These are phyloP conservation scores for Volucella inflata DNA, from an alignment of 2,888 invertebrate species.

Conservation along the genomic window DNA sequence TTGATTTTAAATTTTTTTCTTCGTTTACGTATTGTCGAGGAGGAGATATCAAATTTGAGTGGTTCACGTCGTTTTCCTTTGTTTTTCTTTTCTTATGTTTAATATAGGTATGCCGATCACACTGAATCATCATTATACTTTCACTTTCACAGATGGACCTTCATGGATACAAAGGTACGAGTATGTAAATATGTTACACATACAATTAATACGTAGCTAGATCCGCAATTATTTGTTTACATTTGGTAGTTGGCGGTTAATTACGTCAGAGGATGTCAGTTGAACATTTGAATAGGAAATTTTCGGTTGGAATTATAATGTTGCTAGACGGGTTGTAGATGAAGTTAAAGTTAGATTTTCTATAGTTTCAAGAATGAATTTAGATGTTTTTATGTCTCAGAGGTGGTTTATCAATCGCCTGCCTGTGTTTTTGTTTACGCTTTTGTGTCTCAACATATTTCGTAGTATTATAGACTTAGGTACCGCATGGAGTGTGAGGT, in stretches of 20 bases:
- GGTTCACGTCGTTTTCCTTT: slow-evolving; percentile 41
- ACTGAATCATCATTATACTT: slow-evolving; percentile 15
- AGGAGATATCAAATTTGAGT: slow-evolving; percentile 24
- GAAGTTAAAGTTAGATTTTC: not conserved
- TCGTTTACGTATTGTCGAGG: not conserved
- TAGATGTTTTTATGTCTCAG: not conserved
- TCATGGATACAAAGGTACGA: too few species aligned
- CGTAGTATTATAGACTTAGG: too few species aligned
- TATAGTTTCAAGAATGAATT: not conserved
- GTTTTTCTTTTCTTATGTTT: not conserved
- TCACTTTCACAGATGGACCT: not conserved
- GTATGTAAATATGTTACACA: not conserved
- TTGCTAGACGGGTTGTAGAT: not conserved
- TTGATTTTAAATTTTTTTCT: slow-evolving; percentile 3
- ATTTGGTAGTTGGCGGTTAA: slow-evolving; percentile 13
- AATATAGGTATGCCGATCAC: slow-evolving; percentile 1
- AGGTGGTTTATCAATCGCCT: too few species aligned
- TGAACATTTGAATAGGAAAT: slow-evolving; percentile 14
- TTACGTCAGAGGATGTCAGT: slow-evolving; percentile 12
- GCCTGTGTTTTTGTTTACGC: too few species aligned
- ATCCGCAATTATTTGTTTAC: slow-evolving; percentile 39
- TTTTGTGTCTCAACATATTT: too few species aligned
- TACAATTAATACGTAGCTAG: not conserved
- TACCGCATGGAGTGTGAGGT: too few species aligned
- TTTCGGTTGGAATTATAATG: not conserved